phyloP scores from a whole-genome alignment of 2,113 vertebrate species.

The Lucifuga dentata region DNA sequence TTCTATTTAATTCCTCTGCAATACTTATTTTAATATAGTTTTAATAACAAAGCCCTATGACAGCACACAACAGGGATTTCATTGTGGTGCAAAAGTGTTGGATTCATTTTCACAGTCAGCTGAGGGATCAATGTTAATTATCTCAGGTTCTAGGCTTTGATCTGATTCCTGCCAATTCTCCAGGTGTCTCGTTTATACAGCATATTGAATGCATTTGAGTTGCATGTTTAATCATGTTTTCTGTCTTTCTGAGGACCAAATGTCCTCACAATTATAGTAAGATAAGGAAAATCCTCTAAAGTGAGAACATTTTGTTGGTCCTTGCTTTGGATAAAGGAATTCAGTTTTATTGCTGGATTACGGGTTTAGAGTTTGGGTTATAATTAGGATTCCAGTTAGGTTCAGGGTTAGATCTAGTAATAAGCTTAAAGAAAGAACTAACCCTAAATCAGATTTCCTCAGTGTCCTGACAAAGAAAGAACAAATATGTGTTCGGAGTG shows the following conservation, averaged over 20 bases:
- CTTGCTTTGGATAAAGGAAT: neutral
- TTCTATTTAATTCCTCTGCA: constrained; percentile 30
- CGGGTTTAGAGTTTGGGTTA: neutral
- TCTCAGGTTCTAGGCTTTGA: constrained; percentile 73
- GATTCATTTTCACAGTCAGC: constrained; percentile 68
- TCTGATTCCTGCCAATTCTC: constrained; percentile 59
- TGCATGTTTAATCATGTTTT: constrained; percentile 1
- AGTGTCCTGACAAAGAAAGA: too few relatives aligned
- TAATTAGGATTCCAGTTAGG: too few relatives aligned
- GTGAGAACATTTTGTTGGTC: neutral
- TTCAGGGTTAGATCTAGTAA: neutral
- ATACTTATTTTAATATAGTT: constrained; percentile 55
- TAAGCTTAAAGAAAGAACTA: neutral
- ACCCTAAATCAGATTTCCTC: too few relatives aligned
- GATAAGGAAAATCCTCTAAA: neutral
- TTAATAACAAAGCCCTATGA: constrained; percentile 41
- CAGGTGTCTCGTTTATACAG: constrained; percentile 58
- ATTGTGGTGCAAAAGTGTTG: constrained; percentile 58
- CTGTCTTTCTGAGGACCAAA: constrained; percentile 2
- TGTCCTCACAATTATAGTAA: neutral
- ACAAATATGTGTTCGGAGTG: too few relatives aligned
- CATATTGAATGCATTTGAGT: constrained; percentile 41
- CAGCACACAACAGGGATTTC: constrained; percentile 44
- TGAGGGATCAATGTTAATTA: constrained; percentile 73
- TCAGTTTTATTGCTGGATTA: neutral